Evolutionary conservation across 2,888 invertebrate species (phyloP), one percentile per base, ranked within the genome.

Genomic region (Lamproptera curius): DNA sequence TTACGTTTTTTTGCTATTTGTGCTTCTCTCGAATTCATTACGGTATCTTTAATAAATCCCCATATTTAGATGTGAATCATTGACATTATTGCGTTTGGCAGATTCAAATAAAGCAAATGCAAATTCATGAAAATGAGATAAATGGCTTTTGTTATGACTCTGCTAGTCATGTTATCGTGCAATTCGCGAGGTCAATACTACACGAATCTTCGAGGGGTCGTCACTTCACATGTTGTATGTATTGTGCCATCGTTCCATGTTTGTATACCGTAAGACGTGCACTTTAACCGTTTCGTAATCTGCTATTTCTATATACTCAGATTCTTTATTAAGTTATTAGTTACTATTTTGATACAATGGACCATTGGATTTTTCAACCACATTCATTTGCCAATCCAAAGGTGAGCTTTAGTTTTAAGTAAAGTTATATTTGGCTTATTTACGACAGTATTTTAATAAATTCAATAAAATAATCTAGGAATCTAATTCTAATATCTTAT

Each of bases 301-400:
- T n/a, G n/a, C 4, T 5, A 3, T 20, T 3, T n/a, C n/a, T n/a
- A n/a, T 3, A 20, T 3, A 3, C 6, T 20, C 20, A 20, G 20
- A 5, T 20, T 20, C 3, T 20, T 20, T 3, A 20, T 3, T 31
- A 8, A 31, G n/a, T n/a, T n/a, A n/a, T n/a, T n/a, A n/a, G n/a
- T n/a, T n/a, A 40, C 36, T 46, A 31, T 28, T 2, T 28, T 28
- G 6, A 6, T 51, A 50, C 56, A 55, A 88, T 88, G 87, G 82
- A 87, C 48, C 75, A 85, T 70, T 88, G 88, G 88, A 88, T 88
- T 53, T 88, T 88, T 59, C 88, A 88, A 52, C 62, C 82, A 10
- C 81, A 76, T 35, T 67, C 73, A 1, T 74, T 80, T 50, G 65
- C 54, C 43, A 85, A 80, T 54, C 71, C 80, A 8, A 85, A 82